phyloP scores from a whole-genome alignment of 2,113 vertebrate species.

The Rhegmatorhina hoffmannsi region DNA sequence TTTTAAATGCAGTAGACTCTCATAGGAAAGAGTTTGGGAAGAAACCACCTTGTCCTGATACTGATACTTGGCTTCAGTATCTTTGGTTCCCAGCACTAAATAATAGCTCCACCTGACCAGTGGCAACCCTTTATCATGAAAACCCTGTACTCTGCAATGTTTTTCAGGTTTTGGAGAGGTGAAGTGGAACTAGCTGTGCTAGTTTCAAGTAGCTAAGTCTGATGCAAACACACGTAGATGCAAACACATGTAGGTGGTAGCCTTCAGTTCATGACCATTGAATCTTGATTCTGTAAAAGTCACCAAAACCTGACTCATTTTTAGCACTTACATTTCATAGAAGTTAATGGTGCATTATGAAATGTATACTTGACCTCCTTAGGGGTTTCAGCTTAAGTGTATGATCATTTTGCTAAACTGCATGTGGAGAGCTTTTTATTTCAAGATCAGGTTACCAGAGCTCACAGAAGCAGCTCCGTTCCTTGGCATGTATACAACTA shows the following conservation, averaged over 20 bases:
- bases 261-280: neutral
- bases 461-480: neutral
- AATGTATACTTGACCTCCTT: neutral
- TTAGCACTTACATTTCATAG: neutral
- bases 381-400: neutral
- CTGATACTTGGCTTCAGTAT: neutral
- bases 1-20: neutral
- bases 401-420: neutral
- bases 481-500: accelerated
- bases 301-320: neutral
- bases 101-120: neutral
- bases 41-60: neutral
- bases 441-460: neutral
- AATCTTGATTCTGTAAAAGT: neutral
- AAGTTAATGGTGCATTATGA: neutral
- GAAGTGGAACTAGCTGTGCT: neutral
- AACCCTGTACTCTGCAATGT: neutral
- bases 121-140: neutral
- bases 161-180: neutral
- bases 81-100: neutral
- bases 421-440: neutral
- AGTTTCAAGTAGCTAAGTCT: neutral
- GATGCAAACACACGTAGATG: neutral
- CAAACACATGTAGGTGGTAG: neutral
- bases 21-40: neutral